These are phyloP conservation scores for Meriones unguiculatus DNA, from an alignment of 2,113 vertebrate species.

Conservation along the genomic window DNA sequence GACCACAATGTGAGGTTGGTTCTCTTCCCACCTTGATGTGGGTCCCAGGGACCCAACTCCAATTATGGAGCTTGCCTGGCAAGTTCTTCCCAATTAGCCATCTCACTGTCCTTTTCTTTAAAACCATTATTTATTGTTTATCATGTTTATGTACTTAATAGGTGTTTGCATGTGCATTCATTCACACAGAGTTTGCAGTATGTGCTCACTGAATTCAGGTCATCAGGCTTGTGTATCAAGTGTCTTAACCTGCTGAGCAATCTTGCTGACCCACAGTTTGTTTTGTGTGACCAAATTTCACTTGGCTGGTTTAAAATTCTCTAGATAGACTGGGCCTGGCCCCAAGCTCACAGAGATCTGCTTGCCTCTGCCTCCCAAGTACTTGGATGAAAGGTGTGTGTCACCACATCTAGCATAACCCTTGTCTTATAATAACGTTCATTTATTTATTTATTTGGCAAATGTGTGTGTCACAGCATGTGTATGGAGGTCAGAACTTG, in stretches of 20 bases:
- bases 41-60: background rate
- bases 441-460: background rate
- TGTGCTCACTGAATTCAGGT: no score
- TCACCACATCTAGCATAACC: background rate
- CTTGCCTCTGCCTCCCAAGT: background rate
- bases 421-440: background rate
- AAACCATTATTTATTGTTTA: background rate
- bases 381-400: background rate
- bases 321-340: background rate
- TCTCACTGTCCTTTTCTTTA: background rate
- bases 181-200: no score
- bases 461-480: no score
- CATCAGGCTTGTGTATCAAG: background rate
- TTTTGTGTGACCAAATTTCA: background rate
- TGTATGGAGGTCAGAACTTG: background rate
- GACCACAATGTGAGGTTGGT: background rate
- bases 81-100: background rate
- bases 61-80: background rate
- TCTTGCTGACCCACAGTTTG: background rate
- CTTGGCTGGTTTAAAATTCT: background rate
- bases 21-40: background rate
- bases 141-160: no score
- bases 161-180: background rate
- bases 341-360: background rate
- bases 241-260: background rate